phyloP scores from a whole-genome alignment of 2,797 vertebrate genomes.

The Melanotaenia pygmaea region DNA sequence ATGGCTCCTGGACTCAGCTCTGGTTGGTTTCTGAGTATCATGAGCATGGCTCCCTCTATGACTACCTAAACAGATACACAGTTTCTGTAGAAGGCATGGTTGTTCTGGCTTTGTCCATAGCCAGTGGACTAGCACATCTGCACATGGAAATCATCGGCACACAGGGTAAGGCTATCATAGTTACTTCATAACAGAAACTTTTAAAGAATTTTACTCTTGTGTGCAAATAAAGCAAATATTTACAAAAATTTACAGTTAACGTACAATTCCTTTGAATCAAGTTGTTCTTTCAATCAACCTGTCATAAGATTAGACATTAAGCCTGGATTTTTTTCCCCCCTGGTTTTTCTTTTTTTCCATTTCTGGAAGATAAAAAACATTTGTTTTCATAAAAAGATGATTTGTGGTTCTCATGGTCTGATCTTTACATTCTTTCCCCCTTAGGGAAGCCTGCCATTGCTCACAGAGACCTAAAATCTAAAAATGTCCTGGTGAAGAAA shows the following conservation, averaged over 20 bases:
- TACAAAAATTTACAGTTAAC: background rate
- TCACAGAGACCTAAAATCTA: constrained; percentile 96
- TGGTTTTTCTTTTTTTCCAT: background rate
- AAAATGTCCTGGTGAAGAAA: constrained; percentile 96
- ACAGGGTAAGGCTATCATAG: constrained; percentile 83
- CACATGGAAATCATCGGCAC: constrained; percentile 98
- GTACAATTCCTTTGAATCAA: background rate
- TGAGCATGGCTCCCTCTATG: constrained; percentile 93
- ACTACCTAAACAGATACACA: constrained; percentile 92
- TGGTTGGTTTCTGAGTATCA: constrained; percentile 99
- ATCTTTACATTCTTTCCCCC: constrained; percentile 32
- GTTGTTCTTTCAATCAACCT: background rate
- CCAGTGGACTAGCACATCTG: constrained; percentile 94
- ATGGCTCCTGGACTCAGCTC: constrained; percentile 95
- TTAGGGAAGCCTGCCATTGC: constrained; percentile 97
- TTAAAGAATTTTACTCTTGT: background rate
- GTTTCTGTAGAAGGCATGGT: constrained; percentile 89
- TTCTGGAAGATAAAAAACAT: background rate
- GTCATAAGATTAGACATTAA: background rate
- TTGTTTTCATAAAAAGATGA: background rate
- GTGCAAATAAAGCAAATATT: background rate
- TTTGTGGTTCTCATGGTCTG: background rate
- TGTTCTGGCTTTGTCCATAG: constrained; percentile 87
- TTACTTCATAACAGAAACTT: background rate
- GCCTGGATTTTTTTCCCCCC: too few species aligned